Base-by-base conservation (phyloP, 1,140 invertebrate genomes). In the Sitophilus oryzae region DNA sequence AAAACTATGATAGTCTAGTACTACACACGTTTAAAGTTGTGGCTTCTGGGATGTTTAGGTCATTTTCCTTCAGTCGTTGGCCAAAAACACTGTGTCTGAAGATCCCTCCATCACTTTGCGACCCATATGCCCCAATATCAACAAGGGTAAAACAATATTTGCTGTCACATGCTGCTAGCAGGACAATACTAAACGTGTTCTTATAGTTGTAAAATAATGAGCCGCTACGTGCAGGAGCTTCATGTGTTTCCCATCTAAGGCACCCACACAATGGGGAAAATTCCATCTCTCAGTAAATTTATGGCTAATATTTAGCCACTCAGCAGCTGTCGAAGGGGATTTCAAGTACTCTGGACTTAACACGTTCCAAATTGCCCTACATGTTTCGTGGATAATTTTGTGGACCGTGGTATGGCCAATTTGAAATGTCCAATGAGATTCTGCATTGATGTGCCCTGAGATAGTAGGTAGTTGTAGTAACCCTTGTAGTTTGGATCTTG, bases 291-390 rank as follows among this genome's bases (percentile, higher is more conserved):
- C 16, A 10, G 46, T 8, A 54, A 61, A 61, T 2, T 45, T 56
- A 20, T 48, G n/a, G 4, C 45, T 40, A 20, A 54, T 50, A 20
- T 38, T 23, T 16, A n/a, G 10, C 59, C 56, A 61, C n/a, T n/a
- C n/a, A n/a, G n/a, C n/a, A n/a, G n/a, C 20, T 55, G 45, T 23
- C 10, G 44, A n/a, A 38, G 52, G 45, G 20, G 9, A 25, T 40
- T 25, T 38, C 22, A 55, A 25, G 42, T 41, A 47, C 15, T 15
- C 16, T 16, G 44, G 23, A n/a, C n/a, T n/a, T n/a, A n/a, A n/a
- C n/a, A n/a, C n/a, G n/a, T n/a, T n/a, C 63, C 66, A 67, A 21
- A 71, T 52, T 9, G 58, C 59, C 40, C 59, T 30, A 49, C 63
- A 66, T 8, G 59, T 65, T 48, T 65, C 63, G 42, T 52, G 34